Evolutionary conservation across 2,797 vertebrate species (phyloP).

Genomic region (Hippopotamyrus pictus): DNA sequence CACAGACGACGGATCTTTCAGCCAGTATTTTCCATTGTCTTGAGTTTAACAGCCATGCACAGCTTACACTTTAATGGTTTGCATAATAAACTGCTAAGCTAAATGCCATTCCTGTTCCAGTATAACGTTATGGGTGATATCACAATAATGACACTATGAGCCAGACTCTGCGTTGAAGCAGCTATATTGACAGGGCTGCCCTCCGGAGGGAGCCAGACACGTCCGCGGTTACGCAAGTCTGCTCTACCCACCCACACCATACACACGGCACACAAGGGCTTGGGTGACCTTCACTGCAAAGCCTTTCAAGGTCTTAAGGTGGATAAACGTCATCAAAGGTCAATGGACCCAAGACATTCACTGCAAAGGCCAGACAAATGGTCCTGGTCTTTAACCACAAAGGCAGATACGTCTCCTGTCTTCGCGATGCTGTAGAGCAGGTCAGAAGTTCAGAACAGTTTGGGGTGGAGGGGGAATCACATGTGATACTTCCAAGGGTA

Average conservation of each 20-base stretch:
- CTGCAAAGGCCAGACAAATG: not conserved
- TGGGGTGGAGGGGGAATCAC: not conserved
- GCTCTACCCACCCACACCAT: not conserved
- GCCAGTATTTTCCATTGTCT: not conserved
- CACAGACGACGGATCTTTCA: not conserved
- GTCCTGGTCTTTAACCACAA: not conserved
- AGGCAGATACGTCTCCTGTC: not conserved
- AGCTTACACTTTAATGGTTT: not conserved
- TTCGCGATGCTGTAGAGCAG: not conserved
- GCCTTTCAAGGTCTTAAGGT: not conserved
- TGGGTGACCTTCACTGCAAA: not conserved
- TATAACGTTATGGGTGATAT: not conserved
- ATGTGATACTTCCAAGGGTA: not conserved
- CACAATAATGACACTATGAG: not conserved
- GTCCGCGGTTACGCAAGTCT: conserved; percentile 13
- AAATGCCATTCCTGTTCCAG: not conserved
- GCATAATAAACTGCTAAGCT: not conserved
- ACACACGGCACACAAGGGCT: not conserved
- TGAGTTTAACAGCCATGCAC: not conserved
- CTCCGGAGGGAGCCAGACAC: not conserved
- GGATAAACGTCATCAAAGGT: not conserved
- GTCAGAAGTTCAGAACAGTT: not conserved
- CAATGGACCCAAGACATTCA: not conserved
- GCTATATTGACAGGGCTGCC: not conserved
- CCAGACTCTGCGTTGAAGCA: not conserved